phyloP scores from a whole-genome alignment of 2,113 vertebrate species.

The Lates calcarifer region DNA sequence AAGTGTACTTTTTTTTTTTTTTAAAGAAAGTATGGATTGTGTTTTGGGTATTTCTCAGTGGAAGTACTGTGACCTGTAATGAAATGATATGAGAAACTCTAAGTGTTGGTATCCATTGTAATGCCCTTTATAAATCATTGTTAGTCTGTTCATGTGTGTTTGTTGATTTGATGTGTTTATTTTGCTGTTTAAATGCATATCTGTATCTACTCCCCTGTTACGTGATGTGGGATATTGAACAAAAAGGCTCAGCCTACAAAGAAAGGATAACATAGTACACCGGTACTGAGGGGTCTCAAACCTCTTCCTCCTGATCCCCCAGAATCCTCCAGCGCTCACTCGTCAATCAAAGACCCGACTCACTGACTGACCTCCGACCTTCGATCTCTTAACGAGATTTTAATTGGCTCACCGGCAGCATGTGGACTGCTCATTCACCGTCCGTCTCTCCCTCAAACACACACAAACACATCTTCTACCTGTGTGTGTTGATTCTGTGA shows the following conservation, averaged over 20 bases:
- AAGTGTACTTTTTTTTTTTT: slow-evolving; percentile 36
- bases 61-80: slow-evolving; percentile 49
- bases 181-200: slow-evolving; percentile 50
- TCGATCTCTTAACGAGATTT: slow-evolving; percentile 48
- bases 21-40: slow-evolving; percentile 26
- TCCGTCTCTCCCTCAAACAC: slow-evolving; percentile 44
- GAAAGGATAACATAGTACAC: neutral
- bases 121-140: slow-evolving; percentile 28
- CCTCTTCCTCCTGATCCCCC: slow-evolving; percentile 35
- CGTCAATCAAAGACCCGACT: slow-evolving; percentile 26
- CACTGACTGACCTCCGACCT: slow-evolving; percentile 58
- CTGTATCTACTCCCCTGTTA: slow-evolving; percentile 2
- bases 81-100: slow-evolving; percentile 24
- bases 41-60: slow-evolving; percentile 44
- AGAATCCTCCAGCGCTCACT: slow-evolving; percentile 39
- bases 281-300: slow-evolving; percentile 16
- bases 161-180: slow-evolving; percentile 41
- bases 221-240: slow-evolving; percentile 4
- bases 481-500: slow-evolving; percentile 56
- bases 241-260: slow-evolving; percentile 13
- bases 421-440: slow-evolving; percentile 56
- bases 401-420: slow-evolving; percentile 58
- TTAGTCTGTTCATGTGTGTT: slow-evolving; percentile 28
- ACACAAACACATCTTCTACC: slow-evolving; percentile 37
- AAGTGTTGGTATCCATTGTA: slow-evolving; percentile 26